These are phyloP conservation scores for Tauraco erythrolophus DNA, from an alignment of 2,113 vertebrate genomes.

Conservation along the genomic window DNA sequence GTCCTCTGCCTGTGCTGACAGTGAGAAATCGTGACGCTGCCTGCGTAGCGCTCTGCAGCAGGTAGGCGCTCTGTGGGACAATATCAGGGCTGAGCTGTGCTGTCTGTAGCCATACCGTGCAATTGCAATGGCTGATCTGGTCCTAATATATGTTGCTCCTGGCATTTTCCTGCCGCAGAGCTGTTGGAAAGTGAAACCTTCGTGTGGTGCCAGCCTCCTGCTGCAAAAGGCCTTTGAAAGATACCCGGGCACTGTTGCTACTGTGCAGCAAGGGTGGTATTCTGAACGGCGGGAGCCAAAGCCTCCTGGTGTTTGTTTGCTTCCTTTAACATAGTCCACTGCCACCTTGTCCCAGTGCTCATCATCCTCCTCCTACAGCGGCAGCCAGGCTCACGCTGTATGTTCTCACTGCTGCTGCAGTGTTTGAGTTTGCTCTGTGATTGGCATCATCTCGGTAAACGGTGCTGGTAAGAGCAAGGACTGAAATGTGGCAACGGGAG, in stretches of 20 bases:
- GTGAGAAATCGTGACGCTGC: rapidly evolving
- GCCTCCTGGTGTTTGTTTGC: neutral
- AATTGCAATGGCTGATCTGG: neutral
- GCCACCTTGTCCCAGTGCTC: neutral
- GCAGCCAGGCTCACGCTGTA: neutral
- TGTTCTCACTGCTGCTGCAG: neutral
- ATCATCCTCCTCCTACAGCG: rapidly evolving
- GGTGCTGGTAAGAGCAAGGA: neutral
- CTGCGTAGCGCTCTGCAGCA: neutral
- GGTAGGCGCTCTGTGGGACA: neutral
- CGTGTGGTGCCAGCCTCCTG: neutral
- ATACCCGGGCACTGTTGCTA: neutral
- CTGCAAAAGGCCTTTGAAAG: neutral
- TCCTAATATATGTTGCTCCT: neutral
- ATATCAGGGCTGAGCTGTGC: rapidly evolving
- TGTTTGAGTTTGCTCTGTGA: neutral
- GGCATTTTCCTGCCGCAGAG: neutral
- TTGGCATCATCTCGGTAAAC: neutral
- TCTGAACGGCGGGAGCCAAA: neutral
- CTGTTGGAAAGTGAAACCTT: neutral
- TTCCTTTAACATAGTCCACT: neutral
- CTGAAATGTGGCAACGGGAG: neutral
- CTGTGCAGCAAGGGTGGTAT: neutral
- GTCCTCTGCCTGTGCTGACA: neutral
- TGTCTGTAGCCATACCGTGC: rapidly evolving